phyloP scores from a whole-genome alignment of 2,888 invertebrate genomes.

The Epinotia brunnichana region DNA sequence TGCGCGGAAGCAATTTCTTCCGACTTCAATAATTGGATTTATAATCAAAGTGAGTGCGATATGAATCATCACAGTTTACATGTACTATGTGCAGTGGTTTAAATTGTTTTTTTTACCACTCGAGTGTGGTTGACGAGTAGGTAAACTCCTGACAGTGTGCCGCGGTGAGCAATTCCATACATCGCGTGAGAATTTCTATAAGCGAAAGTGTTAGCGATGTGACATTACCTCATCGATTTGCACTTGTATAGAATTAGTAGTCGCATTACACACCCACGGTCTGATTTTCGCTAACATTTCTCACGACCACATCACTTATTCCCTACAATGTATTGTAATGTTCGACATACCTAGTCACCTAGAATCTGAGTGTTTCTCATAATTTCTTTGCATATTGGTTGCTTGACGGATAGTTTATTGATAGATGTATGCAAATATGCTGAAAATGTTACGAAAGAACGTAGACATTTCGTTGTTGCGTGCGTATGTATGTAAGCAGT shows the following conservation, averaged over 20 bases:
- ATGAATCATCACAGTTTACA: conserved; percentile 59
- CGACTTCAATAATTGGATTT: conserved; percentile 64
- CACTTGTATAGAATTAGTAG: conserved; percentile 68
- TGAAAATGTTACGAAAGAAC: conserved; percentile 56
- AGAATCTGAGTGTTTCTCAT: conserved; percentile 64
- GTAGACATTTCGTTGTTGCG: conserved; percentile 53
- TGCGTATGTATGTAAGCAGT: conserved; percentile 30
- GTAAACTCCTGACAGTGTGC: conserved; percentile 1
- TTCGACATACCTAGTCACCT: conserved; percentile 65
- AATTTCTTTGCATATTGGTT: conserved; percentile 59
- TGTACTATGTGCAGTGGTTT: background rate
- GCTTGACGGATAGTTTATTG: conserved; percentile 56
- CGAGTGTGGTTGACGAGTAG: background rate
- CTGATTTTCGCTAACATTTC: conserved; percentile 73
- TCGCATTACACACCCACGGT: conserved; percentile 78
- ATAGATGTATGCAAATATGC: conserved; percentile 65
- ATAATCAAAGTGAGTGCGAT: conserved; percentile 56
- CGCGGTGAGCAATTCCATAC: conserved; percentile 30
- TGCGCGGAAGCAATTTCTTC: conserved; percentile 67
- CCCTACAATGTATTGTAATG: conserved; percentile 60
- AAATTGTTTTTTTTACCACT: background rate
- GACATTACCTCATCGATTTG: conserved; percentile 72
- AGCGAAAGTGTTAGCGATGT: conserved; percentile 75
- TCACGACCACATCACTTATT: conserved; percentile 71
- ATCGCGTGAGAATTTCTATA: conserved; percentile 58